These are phyloP conservation scores for Austrolebias charrua DNA, from an alignment of 2,797 vertebrate genomes.

Conservation along the genomic window DNA sequence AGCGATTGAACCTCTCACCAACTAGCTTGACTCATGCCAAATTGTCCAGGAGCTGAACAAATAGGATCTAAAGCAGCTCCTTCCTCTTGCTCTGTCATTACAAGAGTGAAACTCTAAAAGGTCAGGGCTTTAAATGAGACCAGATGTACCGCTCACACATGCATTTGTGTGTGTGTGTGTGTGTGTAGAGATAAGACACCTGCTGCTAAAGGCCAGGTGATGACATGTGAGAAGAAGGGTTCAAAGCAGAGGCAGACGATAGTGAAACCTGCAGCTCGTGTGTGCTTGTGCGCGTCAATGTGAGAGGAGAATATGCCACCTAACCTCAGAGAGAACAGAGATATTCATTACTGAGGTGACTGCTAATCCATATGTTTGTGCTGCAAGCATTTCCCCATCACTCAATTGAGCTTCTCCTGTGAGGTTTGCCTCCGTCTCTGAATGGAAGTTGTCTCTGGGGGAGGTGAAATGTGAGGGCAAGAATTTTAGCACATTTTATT, in stretches of 20 bases:
- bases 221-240: slow-evolving; percentile 49
- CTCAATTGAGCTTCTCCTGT: slow-evolving; percentile 64
- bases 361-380: slow-evolving; percentile 76
- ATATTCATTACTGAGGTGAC: slow-evolving; percentile 72
- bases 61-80: slow-evolving; percentile 37
- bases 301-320: slow-evolving; percentile 42
- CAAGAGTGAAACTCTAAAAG: slow-evolving; percentile 55
- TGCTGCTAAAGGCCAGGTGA: slow-evolving; percentile 54
- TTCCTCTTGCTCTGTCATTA: slow-evolving; percentile 40
- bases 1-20: slow-evolving; percentile 55
- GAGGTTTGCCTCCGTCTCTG: slow-evolving; percentile 43
- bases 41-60: slow-evolving; percentile 48
- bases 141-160: slow-evolving; percentile 32
- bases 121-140: slow-evolving; percentile 60
- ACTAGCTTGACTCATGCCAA: slow-evolving; percentile 42
- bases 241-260: slow-evolving; percentile 57
- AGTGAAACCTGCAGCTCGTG: slow-evolving; percentile 29
- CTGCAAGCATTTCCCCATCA: slow-evolving; percentile 61
- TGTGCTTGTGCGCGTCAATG: slow-evolving; percentile 16
- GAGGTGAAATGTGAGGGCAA: slow-evolving; percentile 60
- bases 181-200: slow-evolving; percentile 42
- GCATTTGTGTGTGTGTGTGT: slow-evolving; percentile 16
- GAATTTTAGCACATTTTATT: slow-evolving; percentile 60
- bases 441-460: slow-evolving; percentile 54
- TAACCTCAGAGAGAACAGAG: slow-evolving; percentile 49